Evolutionary conservation across 2,797 vertebrate genomes (phyloP).

Genomic region (Dendrocincla tyrannina): DNA sequence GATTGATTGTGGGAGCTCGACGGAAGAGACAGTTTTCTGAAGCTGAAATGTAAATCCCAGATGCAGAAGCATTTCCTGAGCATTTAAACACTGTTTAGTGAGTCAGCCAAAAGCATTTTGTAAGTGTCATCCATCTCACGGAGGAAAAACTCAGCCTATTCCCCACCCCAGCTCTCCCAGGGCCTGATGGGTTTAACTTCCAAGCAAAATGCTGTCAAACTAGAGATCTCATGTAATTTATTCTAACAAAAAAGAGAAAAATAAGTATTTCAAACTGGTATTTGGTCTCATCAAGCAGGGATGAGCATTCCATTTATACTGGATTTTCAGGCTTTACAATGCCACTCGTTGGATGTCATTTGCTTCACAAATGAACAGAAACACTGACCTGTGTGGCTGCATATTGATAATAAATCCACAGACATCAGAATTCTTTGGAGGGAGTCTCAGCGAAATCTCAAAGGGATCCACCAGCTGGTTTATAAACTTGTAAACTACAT

Average conservation of each 20-base stretch:
- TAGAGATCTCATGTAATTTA: background rate
- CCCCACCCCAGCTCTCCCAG: background rate
- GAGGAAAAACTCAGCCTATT: background rate
- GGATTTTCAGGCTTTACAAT: conserved; percentile 58
- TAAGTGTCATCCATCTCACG: conserved; percentile 5
- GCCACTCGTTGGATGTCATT: conserved; percentile 55
- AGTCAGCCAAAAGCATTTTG: conserved; percentile 28
- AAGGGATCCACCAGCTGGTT: background rate
- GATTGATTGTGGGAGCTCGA: background rate
- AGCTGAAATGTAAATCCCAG: conserved; percentile 11
- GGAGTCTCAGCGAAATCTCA: conserved; percentile 13
- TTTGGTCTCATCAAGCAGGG: conserved; percentile 37
- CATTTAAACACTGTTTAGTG: conserved; percentile 9
- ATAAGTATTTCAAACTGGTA: background rate
- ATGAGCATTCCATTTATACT: conserved; percentile 16
- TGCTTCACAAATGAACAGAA: conserved; percentile 65
- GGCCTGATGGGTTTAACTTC: background rate
- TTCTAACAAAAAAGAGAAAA: background rate
- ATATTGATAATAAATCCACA: conserved; percentile 48
- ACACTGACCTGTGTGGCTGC: conserved; percentile 37
- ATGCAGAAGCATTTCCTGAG: conserved; percentile 24
- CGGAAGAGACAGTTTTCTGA: background rate
- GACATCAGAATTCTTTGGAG: background rate
- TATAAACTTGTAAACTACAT: background rate
- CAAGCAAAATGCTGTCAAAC: conserved; percentile 12